These are phyloP conservation scores for Drosophila pachea DNA, from an alignment of 1,140 invertebrate species.

Conservation along the genomic window DNA sequence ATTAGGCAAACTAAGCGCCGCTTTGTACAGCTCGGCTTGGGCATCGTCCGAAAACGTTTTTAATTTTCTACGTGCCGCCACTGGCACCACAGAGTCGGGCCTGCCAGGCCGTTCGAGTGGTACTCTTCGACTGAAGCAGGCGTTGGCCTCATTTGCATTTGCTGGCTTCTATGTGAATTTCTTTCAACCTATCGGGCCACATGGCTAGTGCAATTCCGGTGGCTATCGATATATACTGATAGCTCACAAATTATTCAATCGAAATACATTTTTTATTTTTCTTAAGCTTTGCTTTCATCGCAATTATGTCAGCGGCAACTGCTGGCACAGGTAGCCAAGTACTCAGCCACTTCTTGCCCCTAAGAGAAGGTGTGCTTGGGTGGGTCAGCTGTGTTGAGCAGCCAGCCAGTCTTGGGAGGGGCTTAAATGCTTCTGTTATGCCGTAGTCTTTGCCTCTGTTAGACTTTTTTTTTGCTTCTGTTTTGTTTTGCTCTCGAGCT, in stretches of 20 bases:
- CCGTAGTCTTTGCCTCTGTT: conserved; percentile 19
- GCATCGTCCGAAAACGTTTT: conserved; percentile 45
- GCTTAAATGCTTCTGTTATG: conserved; percentile 20
- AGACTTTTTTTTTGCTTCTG: neutral
- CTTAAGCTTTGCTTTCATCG: neutral
- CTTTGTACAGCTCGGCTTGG: conserved; percentile 13
- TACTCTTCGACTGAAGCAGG: conserved; percentile 41
- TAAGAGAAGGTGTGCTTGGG: neutral
- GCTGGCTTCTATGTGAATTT: too few species aligned
- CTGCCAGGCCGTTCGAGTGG: conserved; percentile 9
- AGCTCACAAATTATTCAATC: neutral
- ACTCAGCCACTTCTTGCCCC: neutral
- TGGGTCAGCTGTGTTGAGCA: neutral
- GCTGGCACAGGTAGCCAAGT: conserved; percentile 9
- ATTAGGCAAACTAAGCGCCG: conserved; percentile 68
- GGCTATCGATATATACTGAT: too few species aligned
- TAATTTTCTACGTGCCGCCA: conserved; percentile 44
- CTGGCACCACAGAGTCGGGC: conserved; percentile 4
- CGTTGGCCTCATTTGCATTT: conserved; percentile 30
- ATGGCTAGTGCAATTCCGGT: too few species aligned
- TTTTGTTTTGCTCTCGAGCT: conserved; percentile 57
- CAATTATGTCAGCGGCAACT: conserved; percentile 53
- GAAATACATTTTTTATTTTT: neutral
- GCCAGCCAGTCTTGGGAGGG: conserved; percentile 21
- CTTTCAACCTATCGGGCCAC: neutral